These are phyloP conservation scores for Mormyrus hasselquistii DNA, from an alignment of 2,797 vertebrate genomes.

Conservation along the genomic window DNA sequence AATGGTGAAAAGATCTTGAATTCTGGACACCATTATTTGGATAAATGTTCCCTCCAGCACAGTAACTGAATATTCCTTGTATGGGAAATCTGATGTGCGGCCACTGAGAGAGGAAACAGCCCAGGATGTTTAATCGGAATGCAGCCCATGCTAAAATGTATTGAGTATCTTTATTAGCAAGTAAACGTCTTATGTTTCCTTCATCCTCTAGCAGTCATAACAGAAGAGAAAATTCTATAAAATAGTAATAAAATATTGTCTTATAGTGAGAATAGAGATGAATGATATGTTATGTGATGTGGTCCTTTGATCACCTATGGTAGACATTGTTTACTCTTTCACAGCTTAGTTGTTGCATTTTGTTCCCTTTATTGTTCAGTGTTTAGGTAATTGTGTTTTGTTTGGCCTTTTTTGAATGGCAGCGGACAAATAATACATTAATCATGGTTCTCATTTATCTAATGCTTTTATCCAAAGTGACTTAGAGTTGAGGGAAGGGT, in stretches of 20 bases:
- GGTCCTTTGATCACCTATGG: not conserved
- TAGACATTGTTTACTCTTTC: not conserved
- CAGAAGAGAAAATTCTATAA: too few relatives aligned
- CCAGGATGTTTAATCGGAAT: not conserved
- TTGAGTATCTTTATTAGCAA: too few relatives aligned
- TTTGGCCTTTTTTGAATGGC: not conserved
- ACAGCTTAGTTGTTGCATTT: not conserved
- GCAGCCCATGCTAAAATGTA: not conserved
- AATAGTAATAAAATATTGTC: not conserved
- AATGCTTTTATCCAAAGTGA: not conserved
- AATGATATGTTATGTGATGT: not conserved
- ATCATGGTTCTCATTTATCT: not conserved
- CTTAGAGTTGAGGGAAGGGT: not conserved
- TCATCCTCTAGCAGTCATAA: too few relatives aligned
- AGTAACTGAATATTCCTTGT: constrained; percentile 14
- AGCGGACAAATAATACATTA: not conserved
- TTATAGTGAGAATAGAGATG: not conserved
- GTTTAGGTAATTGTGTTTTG: not conserved
- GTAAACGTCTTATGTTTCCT: too few relatives aligned
- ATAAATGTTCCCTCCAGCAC: not conserved
- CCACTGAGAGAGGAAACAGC: not conserved
- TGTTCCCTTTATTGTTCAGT: not conserved
- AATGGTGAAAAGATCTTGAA: not conserved
- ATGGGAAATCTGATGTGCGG: not conserved
- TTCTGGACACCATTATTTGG: constrained; percentile 6